Evolutionary conservation across 1,140 invertebrate genomes (phyloP).

Genomic region (Eciton burchellii): DNA sequence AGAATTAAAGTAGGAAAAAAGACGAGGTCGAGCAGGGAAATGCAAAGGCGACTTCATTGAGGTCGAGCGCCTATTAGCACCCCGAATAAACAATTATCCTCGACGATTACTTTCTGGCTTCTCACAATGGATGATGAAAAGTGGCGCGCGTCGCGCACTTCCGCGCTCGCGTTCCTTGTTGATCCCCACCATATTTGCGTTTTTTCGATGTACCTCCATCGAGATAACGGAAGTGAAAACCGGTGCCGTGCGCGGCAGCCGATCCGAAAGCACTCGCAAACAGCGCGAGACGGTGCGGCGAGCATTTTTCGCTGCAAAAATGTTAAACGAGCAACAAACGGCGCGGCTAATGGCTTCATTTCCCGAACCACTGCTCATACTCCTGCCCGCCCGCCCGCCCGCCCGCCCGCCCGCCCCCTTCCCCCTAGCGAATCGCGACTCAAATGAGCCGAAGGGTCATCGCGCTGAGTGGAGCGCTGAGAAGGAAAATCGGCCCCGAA

Average conservation of each 20-base stretch:
- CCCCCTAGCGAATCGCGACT: too few relatives aligned
- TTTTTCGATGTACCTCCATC: slow-evolving; percentile 26
- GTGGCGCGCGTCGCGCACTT: slow-evolving; percentile 7
- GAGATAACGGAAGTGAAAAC: slow-evolving; percentile 47
- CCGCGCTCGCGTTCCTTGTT: slow-evolving; percentile 32
- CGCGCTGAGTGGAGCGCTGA: too few relatives aligned
- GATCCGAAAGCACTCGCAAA: slow-evolving; percentile 16
- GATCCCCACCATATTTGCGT: slow-evolving; percentile 25
- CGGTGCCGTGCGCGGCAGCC: not conserved
- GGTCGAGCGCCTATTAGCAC: not conserved
- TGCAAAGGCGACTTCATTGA: not conserved
- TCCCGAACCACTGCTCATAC: slow-evolving; percentile 20
- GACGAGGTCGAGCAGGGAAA: not conserved
- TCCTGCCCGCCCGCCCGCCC: too few relatives aligned
- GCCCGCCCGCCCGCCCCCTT: too few relatives aligned
- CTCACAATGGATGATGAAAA: not conserved
- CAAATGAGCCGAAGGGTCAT: too few relatives aligned
- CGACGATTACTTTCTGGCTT: not conserved
- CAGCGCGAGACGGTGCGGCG: slow-evolving; percentile 1
- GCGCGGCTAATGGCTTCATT: slow-evolving; percentile 37
- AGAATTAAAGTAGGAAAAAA: not conserved
- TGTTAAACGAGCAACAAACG: slow-evolving; percentile 31
- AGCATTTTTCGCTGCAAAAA: slow-evolving; percentile 37
- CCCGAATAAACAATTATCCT: not conserved
- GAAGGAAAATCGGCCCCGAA: too few relatives aligned